These are phyloP conservation scores for Echinometra lucunter DNA, from an alignment of 53 echinoderm and acorn worm species.

Conservation along the genomic window DNA sequence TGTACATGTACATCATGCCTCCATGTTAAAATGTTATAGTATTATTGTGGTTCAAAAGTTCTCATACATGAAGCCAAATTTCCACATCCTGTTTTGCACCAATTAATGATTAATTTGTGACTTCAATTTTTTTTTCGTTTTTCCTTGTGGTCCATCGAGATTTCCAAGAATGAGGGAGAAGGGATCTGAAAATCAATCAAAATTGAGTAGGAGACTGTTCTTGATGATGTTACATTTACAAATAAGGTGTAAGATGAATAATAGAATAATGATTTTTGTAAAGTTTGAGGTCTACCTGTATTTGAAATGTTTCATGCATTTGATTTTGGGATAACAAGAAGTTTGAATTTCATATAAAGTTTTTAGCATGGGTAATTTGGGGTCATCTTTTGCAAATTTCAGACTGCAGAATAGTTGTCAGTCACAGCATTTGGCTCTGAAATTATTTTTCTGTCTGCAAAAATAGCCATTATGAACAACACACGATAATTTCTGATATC, in stretches of 20 bases:
- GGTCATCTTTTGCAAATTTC: not conserved
- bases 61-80: not conserved
- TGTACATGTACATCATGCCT: not conserved
- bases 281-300: too few relatives aligned
- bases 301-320: too few relatives aligned
- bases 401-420: too few relatives aligned
- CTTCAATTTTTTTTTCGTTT: not conserved
- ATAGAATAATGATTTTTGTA: too few relatives aligned
- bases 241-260: too few relatives aligned
- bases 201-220: not conserved
- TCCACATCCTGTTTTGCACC: conserved; percentile 32
- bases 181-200: conserved; percentile 23
- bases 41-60: not conserved
- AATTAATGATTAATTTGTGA: not conserved
- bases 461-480: not conserved
- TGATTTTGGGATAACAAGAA: too few relatives aligned
- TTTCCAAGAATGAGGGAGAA: not conserved
- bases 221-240: too few relatives aligned
- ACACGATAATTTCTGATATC: not conserved
- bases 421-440: not conserved
- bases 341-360: too few relatives aligned
- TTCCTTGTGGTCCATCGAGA: not conserved
- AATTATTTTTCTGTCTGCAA: not conserved
- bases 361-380: too few relatives aligned
- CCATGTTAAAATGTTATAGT: too few relatives aligned